These are phyloP conservation scores for Lindbergichthys nudifrons DNA, from an alignment of 2,797 vertebrate species.

Conservation along the genomic window DNA sequence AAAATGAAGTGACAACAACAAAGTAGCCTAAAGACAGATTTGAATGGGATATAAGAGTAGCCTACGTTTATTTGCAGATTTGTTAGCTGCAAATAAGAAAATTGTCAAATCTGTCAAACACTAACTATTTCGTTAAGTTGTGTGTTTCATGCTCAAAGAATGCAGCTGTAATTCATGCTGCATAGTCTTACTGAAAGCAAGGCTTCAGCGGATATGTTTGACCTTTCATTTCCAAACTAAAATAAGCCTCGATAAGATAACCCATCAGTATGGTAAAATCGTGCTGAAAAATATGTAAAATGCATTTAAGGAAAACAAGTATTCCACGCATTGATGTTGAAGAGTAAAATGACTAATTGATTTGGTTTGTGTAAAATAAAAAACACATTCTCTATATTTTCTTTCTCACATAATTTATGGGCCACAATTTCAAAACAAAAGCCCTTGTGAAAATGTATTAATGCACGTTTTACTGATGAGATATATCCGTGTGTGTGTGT, in stretches of 20 bases:
- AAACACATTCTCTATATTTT: not conserved
- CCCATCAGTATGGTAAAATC: not conserved
- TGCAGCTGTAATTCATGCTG: not conserved
- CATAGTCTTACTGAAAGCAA: not conserved
- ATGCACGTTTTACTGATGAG: not conserved
- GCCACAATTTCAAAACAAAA: not conserved
- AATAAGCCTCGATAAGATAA: not conserved
- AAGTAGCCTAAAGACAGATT: too few relatives aligned
- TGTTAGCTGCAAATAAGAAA: not conserved
- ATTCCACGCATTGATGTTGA: not conserved
- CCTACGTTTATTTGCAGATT: not conserved
- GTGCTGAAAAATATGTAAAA: not conserved
- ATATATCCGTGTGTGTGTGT: not conserved
- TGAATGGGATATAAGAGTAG: not conserved
- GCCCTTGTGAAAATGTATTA: not conserved
- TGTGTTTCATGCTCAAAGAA: not conserved
- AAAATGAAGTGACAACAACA: not conserved
- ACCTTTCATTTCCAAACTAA: not conserved
- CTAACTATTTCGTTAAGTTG: not conserved
- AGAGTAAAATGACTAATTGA: not conserved
- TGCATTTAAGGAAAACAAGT: not conserved
- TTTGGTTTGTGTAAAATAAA: not conserved
- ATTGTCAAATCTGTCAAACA: not conserved
- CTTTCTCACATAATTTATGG: not conserved
- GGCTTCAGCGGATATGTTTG: not conserved